phyloP scores from a whole-genome alignment of 2,113 vertebrate genomes.

The Mohoua ochrocephala region DNA sequence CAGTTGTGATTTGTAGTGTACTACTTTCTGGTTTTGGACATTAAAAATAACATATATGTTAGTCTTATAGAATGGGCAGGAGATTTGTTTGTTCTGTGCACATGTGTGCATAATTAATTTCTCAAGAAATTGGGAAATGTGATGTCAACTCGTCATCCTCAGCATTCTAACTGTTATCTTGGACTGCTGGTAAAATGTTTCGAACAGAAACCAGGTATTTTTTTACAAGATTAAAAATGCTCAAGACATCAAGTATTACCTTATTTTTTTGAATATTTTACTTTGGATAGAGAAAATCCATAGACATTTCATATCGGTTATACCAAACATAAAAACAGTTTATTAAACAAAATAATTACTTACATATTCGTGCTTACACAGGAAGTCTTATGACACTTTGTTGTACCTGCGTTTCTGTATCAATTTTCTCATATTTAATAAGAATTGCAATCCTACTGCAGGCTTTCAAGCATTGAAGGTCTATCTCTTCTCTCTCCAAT shows the following conservation, averaged over 20 bases:
- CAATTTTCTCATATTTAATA: background rate
- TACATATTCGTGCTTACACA: background rate
- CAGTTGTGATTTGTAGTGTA: background rate
- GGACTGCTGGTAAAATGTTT: background rate
- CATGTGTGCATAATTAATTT: background rate
- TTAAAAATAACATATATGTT: background rate
- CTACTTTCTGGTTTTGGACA: background rate
- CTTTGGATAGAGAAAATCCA: background rate
- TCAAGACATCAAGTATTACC: rapidly evolving
- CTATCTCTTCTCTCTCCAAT: background rate
- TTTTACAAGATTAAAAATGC: background rate
- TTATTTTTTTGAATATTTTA: background rate
- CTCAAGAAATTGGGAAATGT: background rate
- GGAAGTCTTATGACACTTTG: background rate
- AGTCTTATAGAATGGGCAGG: background rate
- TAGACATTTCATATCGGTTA: background rate
- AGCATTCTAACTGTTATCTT: background rate
- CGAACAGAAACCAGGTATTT: background rate
- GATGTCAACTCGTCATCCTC: background rate
- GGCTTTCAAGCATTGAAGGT: background rate
- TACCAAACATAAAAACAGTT: background rate
- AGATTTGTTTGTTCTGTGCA: background rate
- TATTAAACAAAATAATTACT: background rate
- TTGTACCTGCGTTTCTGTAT: background rate
- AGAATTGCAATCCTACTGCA: background rate